phyloP scores from a whole-genome alignment of 2,888 invertebrate species.

The Caenorhabditis doughertyi region DNA sequence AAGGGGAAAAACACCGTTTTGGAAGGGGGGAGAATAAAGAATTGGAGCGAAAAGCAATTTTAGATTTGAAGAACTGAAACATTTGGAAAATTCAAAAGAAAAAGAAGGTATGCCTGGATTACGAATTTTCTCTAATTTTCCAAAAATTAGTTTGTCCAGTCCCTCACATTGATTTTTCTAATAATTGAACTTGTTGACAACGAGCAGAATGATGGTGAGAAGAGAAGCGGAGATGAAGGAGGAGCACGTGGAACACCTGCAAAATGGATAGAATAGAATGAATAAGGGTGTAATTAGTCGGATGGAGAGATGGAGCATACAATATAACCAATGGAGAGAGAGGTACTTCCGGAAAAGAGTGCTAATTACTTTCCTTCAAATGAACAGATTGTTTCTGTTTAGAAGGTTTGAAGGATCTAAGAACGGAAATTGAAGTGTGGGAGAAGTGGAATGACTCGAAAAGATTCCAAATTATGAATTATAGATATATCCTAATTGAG shows the following conservation, averaged over 20 bases:
- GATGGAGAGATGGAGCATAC: not conserved
- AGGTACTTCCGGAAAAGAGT: constrained; percentile 39
- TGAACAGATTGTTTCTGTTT: constrained; percentile 40
- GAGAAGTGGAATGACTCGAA: constrained; percentile 11
- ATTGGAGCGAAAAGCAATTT: not conserved
- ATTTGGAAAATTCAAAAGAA: not conserved
- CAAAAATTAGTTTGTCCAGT: not conserved
- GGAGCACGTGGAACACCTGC: constrained; percentile 60
- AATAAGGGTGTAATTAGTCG: constrained; percentile 33
- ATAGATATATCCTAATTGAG: too few species aligned
- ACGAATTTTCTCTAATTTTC: too few species aligned
- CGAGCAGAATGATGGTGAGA: constrained; percentile 31
- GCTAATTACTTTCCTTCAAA: constrained; percentile 23
- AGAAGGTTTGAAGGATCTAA: not conserved
- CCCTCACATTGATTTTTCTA: constrained; percentile 9
- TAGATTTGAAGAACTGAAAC: too few species aligned
- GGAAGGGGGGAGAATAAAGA: not conserved
- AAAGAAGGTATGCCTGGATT: too few species aligned
- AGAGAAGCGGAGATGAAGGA: constrained; percentile 27
- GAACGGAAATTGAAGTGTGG: constrained; percentile 24
- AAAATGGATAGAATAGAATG: constrained; percentile 28
- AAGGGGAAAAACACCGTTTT: constrained; percentile 29
- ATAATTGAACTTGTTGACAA: constrained; percentile 38
- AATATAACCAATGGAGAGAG: not conserved
- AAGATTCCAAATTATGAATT: too few species aligned